A percentile compares a stretch with the other conserved stretches of the same genome.
Conservation (phyloP, 2,797 vertebrate genomes). For the Stomatorhinus walkeri region DNA sequence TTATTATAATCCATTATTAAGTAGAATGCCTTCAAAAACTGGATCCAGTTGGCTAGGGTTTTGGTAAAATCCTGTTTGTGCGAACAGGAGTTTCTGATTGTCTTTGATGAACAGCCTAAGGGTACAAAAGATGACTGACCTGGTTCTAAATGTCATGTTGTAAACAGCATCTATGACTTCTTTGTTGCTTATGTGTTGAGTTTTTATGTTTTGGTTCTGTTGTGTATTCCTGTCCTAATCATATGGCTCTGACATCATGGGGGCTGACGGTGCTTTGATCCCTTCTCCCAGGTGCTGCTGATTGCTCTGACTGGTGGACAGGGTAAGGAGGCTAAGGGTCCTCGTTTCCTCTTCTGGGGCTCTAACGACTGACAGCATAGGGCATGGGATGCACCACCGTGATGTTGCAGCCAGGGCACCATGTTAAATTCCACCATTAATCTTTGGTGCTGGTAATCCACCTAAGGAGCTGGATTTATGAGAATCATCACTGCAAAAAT, state of each 20-base stretch:
- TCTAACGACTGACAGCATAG: not conserved
- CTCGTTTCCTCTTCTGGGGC: not conserved
- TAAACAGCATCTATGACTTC: not conserved
- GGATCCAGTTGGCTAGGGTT: not conserved
- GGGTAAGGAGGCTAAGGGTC: not conserved
- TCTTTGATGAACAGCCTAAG: not conserved
- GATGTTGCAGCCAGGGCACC: not conserved
- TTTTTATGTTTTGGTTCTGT: not conserved
- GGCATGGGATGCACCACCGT: not conserved
- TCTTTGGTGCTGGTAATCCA: not conserved
- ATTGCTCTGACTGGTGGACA: not conserved
- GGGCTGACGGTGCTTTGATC: not conserved
- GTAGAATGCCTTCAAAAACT: not conserved
- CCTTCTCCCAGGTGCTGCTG: not conserved
- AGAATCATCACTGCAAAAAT: not conserved
- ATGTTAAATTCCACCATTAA: not conserved
- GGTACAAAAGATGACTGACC: not conserved
- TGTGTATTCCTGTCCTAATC: not conserved
- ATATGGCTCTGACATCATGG: not conserved
- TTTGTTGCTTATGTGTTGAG: not conserved
- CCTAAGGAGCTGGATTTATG: not conserved
- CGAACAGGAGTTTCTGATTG: not conserved
- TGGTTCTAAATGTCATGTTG: not conserved
- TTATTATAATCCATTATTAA: not conserved
- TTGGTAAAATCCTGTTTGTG: not conserved